Percentiles rank a stretch among this genome's conserved stretches.
These are phyloP conservation scores for Atethmia centrago DNA, from an alignment of 2,888 invertebrate species.

Conservation along the genomic window DNA sequence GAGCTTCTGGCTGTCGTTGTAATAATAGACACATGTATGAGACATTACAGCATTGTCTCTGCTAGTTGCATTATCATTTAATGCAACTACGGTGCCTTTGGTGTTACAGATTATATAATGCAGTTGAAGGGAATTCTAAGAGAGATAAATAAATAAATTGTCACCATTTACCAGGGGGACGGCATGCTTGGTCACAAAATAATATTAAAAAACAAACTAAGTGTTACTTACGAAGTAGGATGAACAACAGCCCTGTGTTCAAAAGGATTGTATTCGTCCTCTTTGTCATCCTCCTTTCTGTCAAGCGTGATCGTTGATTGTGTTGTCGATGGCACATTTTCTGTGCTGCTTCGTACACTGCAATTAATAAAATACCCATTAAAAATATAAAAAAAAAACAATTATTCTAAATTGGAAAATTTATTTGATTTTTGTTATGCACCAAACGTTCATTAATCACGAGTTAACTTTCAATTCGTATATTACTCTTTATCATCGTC, in stretches of 20 bases:
- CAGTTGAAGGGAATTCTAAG: not conserved
- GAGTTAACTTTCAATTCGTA: not conserved
- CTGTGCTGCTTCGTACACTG: conserved; percentile 53
- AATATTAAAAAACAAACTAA: not conserved
- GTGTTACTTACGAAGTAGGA: conserved; percentile 91
- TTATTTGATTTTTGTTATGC: not conserved
- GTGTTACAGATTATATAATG: not conserved
- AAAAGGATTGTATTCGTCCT: conserved; percentile 92
- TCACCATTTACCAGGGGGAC: too few relatives aligned
- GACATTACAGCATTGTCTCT: not conserved
- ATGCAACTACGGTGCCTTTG: not conserved
- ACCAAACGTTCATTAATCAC: not conserved
- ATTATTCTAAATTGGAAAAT: too few relatives aligned
- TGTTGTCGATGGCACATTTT: conserved; percentile 69
- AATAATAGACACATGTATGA: not conserved
- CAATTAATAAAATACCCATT: conserved; percentile 13
- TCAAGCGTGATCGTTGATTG: conserved; percentile 78
- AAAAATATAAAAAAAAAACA: too few relatives aligned
- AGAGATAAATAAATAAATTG: not conserved
- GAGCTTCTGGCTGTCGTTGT: not conserved
- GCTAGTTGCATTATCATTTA: too few relatives aligned
- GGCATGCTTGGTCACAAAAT: not conserved
- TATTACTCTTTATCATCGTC: not conserved
- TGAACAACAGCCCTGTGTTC: conserved; percentile 92
- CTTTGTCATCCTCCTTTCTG: conserved; percentile 68